phyloP scores from a whole-genome alignment of 1,140 invertebrate genomes.

The Platyscapa corneri region DNA sequence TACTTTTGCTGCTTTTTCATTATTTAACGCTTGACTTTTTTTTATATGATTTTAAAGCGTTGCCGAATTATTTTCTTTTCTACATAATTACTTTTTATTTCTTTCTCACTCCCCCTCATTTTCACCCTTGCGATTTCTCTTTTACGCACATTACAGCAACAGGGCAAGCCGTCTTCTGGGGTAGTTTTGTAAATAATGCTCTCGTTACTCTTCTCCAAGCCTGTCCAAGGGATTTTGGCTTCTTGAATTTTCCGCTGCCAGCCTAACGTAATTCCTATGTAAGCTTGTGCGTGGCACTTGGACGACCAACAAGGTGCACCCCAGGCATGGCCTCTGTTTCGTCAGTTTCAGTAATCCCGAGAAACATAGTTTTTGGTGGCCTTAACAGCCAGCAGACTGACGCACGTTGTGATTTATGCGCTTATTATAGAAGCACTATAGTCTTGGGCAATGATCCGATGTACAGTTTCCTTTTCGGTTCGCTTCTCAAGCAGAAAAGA shows the following conservation, averaged over 20 bases:
- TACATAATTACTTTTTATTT: slow-evolving; percentile 19
- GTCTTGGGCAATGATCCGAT: background rate
- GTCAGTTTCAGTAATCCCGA: slow-evolving; percentile 32
- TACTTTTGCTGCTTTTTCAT: background rate
- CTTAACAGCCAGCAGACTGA: background rate
- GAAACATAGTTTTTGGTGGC: slow-evolving; percentile 26
- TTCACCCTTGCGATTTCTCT: background rate
- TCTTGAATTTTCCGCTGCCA: slow-evolving; percentile 32
- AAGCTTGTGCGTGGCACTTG: background rate
- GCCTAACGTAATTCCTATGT: slow-evolving; percentile 4
- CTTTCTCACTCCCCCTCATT: background rate
- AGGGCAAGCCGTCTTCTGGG: background rate
- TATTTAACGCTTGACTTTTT: slow-evolving; percentile 11
- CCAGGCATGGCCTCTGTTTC: background rate
- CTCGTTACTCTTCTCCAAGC: background rate
- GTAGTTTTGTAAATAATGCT: slow-evolving; percentile 5
- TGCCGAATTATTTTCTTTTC: background rate
- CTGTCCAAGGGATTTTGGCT: background rate
- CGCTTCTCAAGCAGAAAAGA: background rate
- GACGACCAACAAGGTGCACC: no score
- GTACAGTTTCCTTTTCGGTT: background rate
- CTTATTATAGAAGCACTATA: background rate
- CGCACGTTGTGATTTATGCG: slow-evolving; percentile 48
- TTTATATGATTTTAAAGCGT: background rate
- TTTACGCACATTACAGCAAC: background rate